Evolutionary conservation across 2,113 vertebrate species (phyloP), one percentile per base, ranked within the genome.

Genomic region (Mormyrus iriodes): DNA sequence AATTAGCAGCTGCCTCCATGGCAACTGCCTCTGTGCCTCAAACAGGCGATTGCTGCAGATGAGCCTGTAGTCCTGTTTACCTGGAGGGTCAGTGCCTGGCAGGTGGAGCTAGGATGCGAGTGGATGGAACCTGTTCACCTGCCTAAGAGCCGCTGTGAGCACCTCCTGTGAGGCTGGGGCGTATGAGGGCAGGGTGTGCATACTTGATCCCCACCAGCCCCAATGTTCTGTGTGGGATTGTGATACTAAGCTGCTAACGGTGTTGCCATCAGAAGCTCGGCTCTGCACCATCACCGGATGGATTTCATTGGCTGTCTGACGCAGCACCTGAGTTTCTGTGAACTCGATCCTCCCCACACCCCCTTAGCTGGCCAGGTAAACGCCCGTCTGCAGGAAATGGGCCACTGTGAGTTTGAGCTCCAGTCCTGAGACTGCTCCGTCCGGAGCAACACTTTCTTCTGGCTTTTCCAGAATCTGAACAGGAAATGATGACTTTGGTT

Each of bases 1-100:
- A 99, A 99, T 99, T 99, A 99, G 98, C 97, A 98, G 98, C 98
- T 94, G 95, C 98, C 97, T 97, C 98, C 97, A 98, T 98, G 97
- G 98, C 97, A 98, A 99, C 98, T 97, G 95, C 97, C 96, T 97
- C 96, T 95, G 95, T 93, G 95, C 96, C 97, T 96, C 97, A 98
- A 98, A 98, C 98, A 98, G 97, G 96, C 97, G 96, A 96, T 97
- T 98, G 98, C 96, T 97, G 94, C 95, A 96, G 96, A 98, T 97
- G 97, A 97, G 96, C 97, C 97, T 98, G 97, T 97, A 97, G 96
- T 96, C 96, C 95, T 98, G 97, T 98, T 98, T 98, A 98, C 98
- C 97, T 98, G 97, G 97, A 97, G 97, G 97, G 97, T 84, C 9
- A 27, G 24, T 84, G 9, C 44, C 76, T 82, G 76, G 31, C 15